Evolutionary conservation across 2,888 invertebrate species (phyloP), one percentile per base, ranked within the genome.

Genomic region (Rotaria socialis): DNA sequence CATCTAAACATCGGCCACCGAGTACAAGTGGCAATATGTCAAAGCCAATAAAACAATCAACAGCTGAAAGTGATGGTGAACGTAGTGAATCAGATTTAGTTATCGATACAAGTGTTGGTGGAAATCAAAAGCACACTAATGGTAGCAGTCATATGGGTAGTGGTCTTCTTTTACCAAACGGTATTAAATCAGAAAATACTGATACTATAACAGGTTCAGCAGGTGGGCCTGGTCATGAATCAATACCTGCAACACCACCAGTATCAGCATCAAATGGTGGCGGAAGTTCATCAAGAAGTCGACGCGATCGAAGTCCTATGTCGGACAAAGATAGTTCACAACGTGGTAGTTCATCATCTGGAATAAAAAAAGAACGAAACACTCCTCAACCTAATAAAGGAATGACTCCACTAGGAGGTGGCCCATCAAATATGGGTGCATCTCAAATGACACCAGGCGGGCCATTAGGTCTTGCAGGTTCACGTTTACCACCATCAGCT

Each of bases 51-150:
- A 67, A 67, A 35, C 67, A 67, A 67, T 67, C 67, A 41, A 35
- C 80, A 47, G 47, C 8, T 80, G 47, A 47, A 47, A 80, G 80
- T 47, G 80, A 80, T 80, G 47, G 80, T 80, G 80, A 80, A 47
- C 80, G 80, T n/a, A 80, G 80, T 6, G 80, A 80, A 80, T 47
- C 80, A 24, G 80, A 80, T n/a, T 47, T 80, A 47, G 80, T 80
- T 47, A 80, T 80, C 47, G 80, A 80, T 80, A 80, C 80, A n/a
- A 80, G 80, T 80, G 80, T 80, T 43, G 80, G 80, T 47, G 47
- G 47, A 47, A 43, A 80, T 80, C 80, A 47, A 80, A 80, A 80
- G 4, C 80, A 80, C 47, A 80, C n/a, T 4, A 80, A 47, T 47
- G 47, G 80, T 14, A 47, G 47, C 47, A 80, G 41, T 47, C 47